Percentiles rank a stretch among this genome's conserved stretches.
These are phyloP conservation scores for Platyscapa corneri DNA, from an alignment of 1,140 invertebrate species.

Conservation along the genomic window DNA sequence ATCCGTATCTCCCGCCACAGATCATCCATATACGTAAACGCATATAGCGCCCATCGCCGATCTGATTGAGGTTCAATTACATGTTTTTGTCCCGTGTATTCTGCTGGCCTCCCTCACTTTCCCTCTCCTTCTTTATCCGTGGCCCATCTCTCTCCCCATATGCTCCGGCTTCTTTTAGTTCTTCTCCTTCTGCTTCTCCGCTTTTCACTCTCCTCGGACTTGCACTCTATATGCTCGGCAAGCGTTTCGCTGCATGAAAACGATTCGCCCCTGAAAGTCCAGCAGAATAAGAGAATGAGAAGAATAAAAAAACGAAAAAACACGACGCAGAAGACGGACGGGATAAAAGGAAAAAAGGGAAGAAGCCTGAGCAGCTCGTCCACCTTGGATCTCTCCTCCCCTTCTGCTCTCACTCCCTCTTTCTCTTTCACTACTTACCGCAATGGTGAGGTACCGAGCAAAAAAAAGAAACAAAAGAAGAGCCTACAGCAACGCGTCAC, in stretches of 20 bases:
- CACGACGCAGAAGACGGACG: constrained; percentile 43
- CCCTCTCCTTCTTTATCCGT: constrained; percentile 48
- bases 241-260: neutral
- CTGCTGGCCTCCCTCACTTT: constrained; percentile 46
- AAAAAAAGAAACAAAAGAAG: neutral
- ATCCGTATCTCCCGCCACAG: neutral
- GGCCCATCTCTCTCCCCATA: constrained; percentile 9
- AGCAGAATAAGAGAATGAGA: neutral
- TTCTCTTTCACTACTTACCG: neutral
- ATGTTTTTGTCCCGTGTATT: constrained; percentile 26
- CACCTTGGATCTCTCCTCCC: constrained; percentile 55
- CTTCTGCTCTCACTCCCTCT: too few relatives aligned
- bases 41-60: neutral
- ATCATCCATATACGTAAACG: neutral
- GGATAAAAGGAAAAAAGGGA: constrained; percentile 48
- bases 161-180: constrained; percentile 14
- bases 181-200: constrained; percentile 48
- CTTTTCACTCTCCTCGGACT: too few relatives aligned
- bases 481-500: neutral
- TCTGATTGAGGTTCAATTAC: constrained; percentile 44
- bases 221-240: neutral
- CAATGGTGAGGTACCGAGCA: neutral
- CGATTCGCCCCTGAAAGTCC: neutral
- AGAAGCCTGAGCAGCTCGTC: constrained; percentile 53
- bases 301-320: neutral